Percentiles rank a stretch among this genome's conserved stretches.
Evolutionary conservation across 2,113 vertebrate genomes (phyloP).

Genomic region (Cheirogaleus medius): DNA sequence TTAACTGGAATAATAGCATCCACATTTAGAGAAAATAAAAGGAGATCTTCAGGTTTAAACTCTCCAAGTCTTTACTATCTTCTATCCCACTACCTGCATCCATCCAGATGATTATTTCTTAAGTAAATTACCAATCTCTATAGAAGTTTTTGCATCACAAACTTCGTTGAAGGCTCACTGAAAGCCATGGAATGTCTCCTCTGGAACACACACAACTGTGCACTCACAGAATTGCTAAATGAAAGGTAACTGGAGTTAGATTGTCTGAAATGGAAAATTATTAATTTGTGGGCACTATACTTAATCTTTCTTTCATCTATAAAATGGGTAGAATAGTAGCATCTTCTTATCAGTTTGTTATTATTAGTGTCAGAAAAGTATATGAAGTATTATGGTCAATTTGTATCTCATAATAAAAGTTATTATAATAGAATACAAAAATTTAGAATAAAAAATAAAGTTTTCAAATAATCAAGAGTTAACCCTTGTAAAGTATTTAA

Average conservation of each 20-base stretch:
- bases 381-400: neutral
- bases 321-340: neutral
- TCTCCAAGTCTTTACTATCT: neutral
- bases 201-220: neutral
- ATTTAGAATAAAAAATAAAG: neutral
- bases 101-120: neutral
- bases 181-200: neutral
- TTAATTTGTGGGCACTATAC: neutral
- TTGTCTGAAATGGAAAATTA: neutral
- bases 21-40: neutral
- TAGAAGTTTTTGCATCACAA: neutral
- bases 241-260: neutral
- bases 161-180: neutral
- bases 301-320: neutral
- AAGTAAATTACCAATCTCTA: neutral
- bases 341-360: neutral
- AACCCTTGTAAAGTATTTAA: neutral
- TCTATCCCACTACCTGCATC: neutral
- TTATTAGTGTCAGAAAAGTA: neutral
- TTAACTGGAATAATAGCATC: neutral
- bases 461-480: neutral
- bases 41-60: neutral
- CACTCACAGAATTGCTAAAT: neutral
- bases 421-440: neutral
- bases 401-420: neutral